Base-by-base conservation (phyloP, 2,113 vertebrate species). In the Microtus montanus region DNA sequence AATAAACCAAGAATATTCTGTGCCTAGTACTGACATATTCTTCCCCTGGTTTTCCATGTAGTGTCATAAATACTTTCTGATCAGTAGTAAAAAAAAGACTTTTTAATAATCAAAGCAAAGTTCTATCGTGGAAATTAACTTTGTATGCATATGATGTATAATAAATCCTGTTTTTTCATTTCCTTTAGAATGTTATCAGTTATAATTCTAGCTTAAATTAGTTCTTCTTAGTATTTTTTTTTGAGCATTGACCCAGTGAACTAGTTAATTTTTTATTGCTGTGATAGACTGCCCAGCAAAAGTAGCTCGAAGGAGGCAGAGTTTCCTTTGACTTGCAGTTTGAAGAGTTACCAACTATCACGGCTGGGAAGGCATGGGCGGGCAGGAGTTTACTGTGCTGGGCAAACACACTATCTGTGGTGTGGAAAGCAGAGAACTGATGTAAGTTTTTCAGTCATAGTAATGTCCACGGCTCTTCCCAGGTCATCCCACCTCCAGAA, bases 111-210 rank as follows among this genome's bases (percentile, higher is more conserved):
- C 91, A 35, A 94, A 92, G 7, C 33, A 92, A 95, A 89, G 8
- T 61, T 61, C 13, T 94, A 87, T 47, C 63, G 11, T 85, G 74
- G 89, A 95, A 87, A 92, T 84, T 93, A 91, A 66, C 89, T 97
- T 95, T 44, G 33, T 49, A 79, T 15, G 66, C 66, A 54, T 24
- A 41, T 78, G 41, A 66, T 58, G 41, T 79, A 19, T 92, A 80
- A 79, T 88, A 86, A 89, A 87, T 75, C n/a, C 66, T 63, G 26
- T 15, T 87, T 85, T 52, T 5, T 30, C 11, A 90, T 80, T 91
- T 97, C 13, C 74, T 71, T 95, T 95, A 78, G 38, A 84, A 61
- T 93, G 88, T 90, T 41, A 89, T 95, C 64, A 91, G 9, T 91
- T 92, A 78, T 95, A 73, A 35, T 78, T 93, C 7, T 85, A 86